phyloP scores from a whole-genome alignment of 2,113 vertebrate species.

The Bolborhynchus lineola region DNA sequence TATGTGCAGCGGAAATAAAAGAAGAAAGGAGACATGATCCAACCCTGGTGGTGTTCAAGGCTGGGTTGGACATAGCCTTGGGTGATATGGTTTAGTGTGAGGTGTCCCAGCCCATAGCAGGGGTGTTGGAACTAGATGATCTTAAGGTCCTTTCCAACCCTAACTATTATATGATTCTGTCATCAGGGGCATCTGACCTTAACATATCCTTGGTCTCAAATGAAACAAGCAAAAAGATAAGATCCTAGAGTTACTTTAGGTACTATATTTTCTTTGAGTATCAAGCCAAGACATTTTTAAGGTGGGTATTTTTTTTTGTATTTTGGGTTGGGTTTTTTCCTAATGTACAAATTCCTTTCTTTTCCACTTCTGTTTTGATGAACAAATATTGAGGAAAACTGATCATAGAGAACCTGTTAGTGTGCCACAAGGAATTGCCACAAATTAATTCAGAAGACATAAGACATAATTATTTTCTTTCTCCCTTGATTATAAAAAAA shows the following conservation, averaged over 20 bases:
- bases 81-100: no score
- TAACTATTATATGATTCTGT: no score
- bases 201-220: not conserved
- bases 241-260: not conserved
- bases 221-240: not conserved
- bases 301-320: not conserved
- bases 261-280: not conserved
- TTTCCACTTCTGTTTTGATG: not conserved
- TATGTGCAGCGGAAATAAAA: not conserved
- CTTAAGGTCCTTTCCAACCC: no score
- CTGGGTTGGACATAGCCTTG: no score
- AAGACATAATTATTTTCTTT: not conserved
- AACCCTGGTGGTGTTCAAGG: no score
- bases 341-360: not conserved
- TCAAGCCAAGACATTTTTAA: not conserved
- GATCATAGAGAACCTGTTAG: not conserved
- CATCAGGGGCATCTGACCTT: not conserved
- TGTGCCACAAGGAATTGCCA: not conserved
- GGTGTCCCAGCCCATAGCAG: no score
- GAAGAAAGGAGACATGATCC: not conserved
- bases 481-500: not conserved
- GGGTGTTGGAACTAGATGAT: no score
- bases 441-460: not conserved
- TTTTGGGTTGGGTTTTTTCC: not conserved
- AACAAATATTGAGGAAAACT: not conserved